Evolutionary conservation across 2,113 vertebrate species (phyloP).

Genomic region (Genyomyrus donnyi): DNA sequence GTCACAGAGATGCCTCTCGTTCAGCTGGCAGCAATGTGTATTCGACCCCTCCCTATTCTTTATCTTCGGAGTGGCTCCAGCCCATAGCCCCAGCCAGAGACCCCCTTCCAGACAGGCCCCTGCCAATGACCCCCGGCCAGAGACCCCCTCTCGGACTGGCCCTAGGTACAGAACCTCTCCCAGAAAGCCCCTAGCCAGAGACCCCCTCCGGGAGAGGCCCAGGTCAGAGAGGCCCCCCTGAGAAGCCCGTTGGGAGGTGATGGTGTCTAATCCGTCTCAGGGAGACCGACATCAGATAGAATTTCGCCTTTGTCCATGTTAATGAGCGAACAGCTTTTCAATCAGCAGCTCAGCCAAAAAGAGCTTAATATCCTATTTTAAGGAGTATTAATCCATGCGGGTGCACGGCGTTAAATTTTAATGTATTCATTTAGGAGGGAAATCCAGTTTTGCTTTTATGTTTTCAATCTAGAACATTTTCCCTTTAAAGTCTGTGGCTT

Average conservation of each 20-base stretch:
- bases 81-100: background rate
- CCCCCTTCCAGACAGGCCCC: too few relatives aligned
- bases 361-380: slow-evolving; percentile 21
- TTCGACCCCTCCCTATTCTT: background rate
- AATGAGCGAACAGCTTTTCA: slow-evolving; percentile 10
- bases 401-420: slow-evolving; percentile 11
- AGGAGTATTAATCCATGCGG: background rate
- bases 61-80: background rate
- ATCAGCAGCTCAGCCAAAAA: background rate
- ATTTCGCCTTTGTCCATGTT: slow-evolving; percentile 9
- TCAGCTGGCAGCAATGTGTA: background rate
- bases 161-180: too few relatives aligned
- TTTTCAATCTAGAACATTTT: background rate
- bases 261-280: background rate
- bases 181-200: too few relatives aligned
- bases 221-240: too few relatives aligned
- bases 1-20: slow-evolving; percentile 17
- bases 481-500: background rate
- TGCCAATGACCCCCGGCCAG: too few relatives aligned
- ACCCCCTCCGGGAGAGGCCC: too few relatives aligned
- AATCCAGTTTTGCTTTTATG: background rate
- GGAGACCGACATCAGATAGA: background rate
- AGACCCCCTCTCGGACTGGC: too few relatives aligned
- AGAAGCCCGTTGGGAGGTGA: background rate
- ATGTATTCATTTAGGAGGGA: slow-evolving; percentile 10